These are phyloP conservation scores for Meriones unguiculatus DNA, from an alignment of 2,113 vertebrate genomes.

Conservation along the genomic window DNA sequence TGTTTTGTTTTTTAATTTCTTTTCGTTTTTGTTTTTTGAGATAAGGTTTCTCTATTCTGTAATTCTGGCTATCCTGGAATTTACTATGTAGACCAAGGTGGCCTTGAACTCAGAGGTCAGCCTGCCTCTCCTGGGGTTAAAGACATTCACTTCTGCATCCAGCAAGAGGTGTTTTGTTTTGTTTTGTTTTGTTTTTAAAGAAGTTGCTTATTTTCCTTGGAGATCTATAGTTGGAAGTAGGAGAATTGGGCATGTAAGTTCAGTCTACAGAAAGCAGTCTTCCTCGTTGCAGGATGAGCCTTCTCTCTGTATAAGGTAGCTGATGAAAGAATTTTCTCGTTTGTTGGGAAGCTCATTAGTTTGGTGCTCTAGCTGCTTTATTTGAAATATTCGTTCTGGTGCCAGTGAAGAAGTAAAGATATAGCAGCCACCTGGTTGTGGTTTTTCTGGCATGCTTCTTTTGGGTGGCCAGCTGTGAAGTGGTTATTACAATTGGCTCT, in stretches of 20 bases:
- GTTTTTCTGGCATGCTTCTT: slow-evolving; percentile 70
- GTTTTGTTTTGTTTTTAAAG: not conserved
- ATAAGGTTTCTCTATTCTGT: not conserved
- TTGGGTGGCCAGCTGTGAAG: slow-evolving; percentile 69
- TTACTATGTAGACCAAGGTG: not conserved
- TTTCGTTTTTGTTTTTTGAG: not conserved
- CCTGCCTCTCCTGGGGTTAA: not conserved
- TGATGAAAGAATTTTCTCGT: slow-evolving; percentile 12
- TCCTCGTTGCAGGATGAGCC: slow-evolving; percentile 34
- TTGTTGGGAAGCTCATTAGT: slow-evolving; percentile 47
- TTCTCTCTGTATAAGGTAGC: slow-evolving; percentile 51
- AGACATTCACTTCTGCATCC: not conserved
- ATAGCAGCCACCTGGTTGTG: slow-evolving; percentile 71
- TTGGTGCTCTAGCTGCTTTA: slow-evolving; percentile 53
- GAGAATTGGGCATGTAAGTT: not conserved
- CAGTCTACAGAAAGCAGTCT: slow-evolving; percentile 25
- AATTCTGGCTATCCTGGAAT: not conserved
- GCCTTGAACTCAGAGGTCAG: not conserved
- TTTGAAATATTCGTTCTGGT: slow-evolving; percentile 52
- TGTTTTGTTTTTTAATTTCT: not conserved
- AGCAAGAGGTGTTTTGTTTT: not conserved
- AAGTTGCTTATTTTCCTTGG: slow-evolving; percentile 60
- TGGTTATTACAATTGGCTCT: slow-evolving; percentile 70
- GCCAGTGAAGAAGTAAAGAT: slow-evolving; percentile 55
- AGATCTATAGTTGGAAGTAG: slow-evolving; percentile 52